Evolutionary conservation across 35 echinoderm and acorn worm species (phyloP), one percentile per base, ranked within the genome.

Genomic region (Lytechinus pictus): DNA sequence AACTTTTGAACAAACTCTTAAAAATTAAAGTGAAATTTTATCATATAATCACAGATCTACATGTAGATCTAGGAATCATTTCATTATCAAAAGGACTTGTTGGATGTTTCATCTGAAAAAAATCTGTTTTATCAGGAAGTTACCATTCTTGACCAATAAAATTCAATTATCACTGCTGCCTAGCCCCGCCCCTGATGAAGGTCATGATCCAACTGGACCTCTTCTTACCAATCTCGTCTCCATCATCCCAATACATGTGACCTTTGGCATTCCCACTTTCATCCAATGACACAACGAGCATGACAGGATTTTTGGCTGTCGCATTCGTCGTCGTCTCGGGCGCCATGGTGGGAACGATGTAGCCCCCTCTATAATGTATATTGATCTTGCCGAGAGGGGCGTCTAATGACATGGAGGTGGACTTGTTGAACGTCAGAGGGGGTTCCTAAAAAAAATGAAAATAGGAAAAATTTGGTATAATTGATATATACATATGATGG

Each of bases 181-280:
- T 44, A 44, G 33, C 33, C 33, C 33, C 33, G 33, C 33, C 33
- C 33, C 33, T 44, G 33, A 44, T 44, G 33, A 44, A 44, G 33
- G 33, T 44, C 33, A 44, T 44, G 33, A 44, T 44, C 33, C 33
- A 58, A 58, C n/a, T 24, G 3, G 8, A 79, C 16, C 66, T 4
- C 8, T 5, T 27, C 94, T 96, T 91, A 98, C 97, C 95, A 16
- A 98, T 89, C 54, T 52, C 95, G 53, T 98, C 96, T 4, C 97
- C 97, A 95, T 98, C 97, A 95, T 98, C 97, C 95, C 96, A 98
- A 66, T 94, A 98, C 24, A 98, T 94, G 10, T 89, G 55, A 6
- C 97, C 97, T 28, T 94, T 86, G 28, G 97, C 97, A 8, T 7
- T 90, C 27, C 95, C 95, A 16, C 61, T 96, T 27, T 95, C 86